Base-by-base conservation (phyloP, 2,888 invertebrate genomes). In the Ennomos erosarius region DNA sequence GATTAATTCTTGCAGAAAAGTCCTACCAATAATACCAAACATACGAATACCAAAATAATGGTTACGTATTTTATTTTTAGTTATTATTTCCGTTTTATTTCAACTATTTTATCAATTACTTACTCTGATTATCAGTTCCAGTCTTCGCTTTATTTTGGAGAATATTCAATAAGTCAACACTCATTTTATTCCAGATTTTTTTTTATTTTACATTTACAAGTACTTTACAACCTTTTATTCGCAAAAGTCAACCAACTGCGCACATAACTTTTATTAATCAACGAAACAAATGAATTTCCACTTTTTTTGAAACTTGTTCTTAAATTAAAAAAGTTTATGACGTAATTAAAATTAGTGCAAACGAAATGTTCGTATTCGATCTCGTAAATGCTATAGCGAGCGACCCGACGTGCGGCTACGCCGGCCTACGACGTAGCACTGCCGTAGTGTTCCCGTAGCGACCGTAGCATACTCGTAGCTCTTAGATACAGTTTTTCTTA, bases 351-450 rank as follows among this genome's bases (percentile, higher is more conserved):
- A 26, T 46, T 12, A 10, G 6, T 47, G 6, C 36, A 9, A 36
- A 47, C 12, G 42, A n/a, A 42, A 3, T 33, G 8, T 44, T 59
- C n/a, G 52, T 43, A 55, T 52, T 43, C 55, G 57, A 58, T 73
- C 65, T 77, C 84, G 86, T 82, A 62, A 84, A n/a, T 39, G 69
- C 70, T 55, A 58, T 71, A 68, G 69, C 46, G 13, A 51, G 67
- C 61, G n/a, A 59, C 69, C 75, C 76, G 75, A 75, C 90, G 88
- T 85, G 84, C 79, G 79, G 79, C 88, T 85, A 83, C 87, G 84
- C 71, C 77, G 81, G 76, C 72, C 84, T 84, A 84, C 88, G 87
- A 68, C 85, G 90, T 88, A 89, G 88, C 85, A 91, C 90, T 91
- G 88, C 70, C 78, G 76, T 73, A 74, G 70, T 51, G 47, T 39